Percentiles rank a stretch among this genome's conserved stretches.
Evolutionary conservation across 2,797 vertebrate species (phyloP).

Genomic region (Etheostoma perlongum): DNA sequence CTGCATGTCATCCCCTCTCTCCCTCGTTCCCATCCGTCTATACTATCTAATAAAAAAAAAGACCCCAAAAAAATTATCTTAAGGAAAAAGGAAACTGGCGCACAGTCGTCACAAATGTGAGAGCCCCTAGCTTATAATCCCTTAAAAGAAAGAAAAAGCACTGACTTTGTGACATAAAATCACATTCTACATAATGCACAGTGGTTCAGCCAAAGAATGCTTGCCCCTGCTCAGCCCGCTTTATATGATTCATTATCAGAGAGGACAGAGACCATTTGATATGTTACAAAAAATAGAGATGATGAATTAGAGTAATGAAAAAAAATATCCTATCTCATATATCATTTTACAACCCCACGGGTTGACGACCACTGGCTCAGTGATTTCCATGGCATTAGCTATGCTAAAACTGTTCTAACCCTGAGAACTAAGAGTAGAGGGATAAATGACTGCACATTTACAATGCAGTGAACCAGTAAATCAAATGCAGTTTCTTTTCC

Average conservation of each 20-base stretch:
- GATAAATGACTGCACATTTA: not conserved
- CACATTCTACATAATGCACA: not conserved
- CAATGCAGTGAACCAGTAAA: not conserved
- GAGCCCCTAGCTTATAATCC: not conserved
- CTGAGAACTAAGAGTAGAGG: too few relatives aligned
- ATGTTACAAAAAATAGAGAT: not conserved
- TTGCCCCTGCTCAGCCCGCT: not conserved
- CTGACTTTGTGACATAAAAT: too few relatives aligned
- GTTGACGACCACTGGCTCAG: not conserved
- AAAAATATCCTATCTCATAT: not conserved
- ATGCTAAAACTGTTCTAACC: not conserved
- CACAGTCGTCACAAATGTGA: too few relatives aligned
- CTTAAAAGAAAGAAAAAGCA: not conserved
- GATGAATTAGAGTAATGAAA: not conserved
- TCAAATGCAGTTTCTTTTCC: not conserved
- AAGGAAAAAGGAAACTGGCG: too few relatives aligned
- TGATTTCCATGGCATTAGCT: slow-evolving; percentile 1
- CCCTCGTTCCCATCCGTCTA: too few relatives aligned
- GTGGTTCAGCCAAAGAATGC: not conserved
- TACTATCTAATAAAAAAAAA: too few relatives aligned
- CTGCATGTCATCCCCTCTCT: too few relatives aligned
- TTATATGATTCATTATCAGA: slow-evolving; percentile 16
- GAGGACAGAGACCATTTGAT: not conserved
- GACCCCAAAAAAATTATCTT: too few relatives aligned
- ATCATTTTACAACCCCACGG: not conserved